A percentile compares a stretch with the other conserved stretches of the same genome.
phyloP scores from a whole-genome alignment of 2,797 vertebrate genomes.

The Acanthurus lineatus region DNA sequence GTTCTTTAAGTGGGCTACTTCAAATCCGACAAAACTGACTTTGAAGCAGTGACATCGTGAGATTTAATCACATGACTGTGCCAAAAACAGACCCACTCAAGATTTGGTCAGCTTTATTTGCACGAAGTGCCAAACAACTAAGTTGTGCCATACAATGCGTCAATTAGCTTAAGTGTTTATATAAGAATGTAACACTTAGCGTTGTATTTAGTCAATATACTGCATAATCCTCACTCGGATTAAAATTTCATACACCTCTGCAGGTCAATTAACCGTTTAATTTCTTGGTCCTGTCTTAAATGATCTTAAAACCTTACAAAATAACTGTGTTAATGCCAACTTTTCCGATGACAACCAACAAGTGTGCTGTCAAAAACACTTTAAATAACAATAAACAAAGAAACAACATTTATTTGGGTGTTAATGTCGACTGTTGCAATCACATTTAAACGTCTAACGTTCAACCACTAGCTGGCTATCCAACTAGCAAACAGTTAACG shows the following conservation, averaged over 20 bases:
- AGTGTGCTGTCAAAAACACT: neutral
- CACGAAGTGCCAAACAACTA: no score
- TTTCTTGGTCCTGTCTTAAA: constrained; percentile 13
- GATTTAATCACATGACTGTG: neutral
- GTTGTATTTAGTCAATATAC: no score
- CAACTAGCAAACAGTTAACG: constrained; percentile 45
- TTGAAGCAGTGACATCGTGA: neutral
- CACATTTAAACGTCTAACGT: constrained; percentile 3
- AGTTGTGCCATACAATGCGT: neutral
- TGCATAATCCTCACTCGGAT: neutral
- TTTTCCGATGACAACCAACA: constrained; percentile 35
- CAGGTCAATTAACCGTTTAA: neutral
- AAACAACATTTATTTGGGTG: neutral
- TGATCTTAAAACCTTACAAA: neutral
- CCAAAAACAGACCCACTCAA: neutral
- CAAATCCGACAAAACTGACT: neutral
- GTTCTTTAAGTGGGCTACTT: neutral
- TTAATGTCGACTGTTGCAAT: neutral
- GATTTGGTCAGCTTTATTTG: neutral
- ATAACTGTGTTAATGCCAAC: constrained; percentile 4
- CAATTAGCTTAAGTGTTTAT: neutral
- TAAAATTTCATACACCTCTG: neutral
- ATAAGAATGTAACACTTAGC: neutral
- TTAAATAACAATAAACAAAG: neutral
- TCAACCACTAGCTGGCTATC: constrained; percentile 29